Evolutionary conservation across 2,113 vertebrate genomes (phyloP), one percentile per base, ranked within the genome.

Genomic region (Cercopithecus mona): DNA sequence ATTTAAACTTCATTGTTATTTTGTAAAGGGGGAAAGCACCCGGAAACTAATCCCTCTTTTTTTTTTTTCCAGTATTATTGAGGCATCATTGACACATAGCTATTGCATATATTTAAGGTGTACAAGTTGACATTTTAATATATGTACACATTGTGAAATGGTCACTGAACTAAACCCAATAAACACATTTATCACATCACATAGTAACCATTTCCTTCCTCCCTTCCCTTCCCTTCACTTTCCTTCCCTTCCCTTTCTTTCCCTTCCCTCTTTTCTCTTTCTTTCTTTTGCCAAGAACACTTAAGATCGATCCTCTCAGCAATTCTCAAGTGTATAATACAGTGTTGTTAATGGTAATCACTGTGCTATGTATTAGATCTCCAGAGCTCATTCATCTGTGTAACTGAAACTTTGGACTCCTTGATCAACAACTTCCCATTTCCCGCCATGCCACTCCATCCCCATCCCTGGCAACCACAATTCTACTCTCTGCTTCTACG

Each of bases 1-100:
- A 96, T 66, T 14, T 79, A 94, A 59, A 93, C 30, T 40, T 92
- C 50, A 59, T 20, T 95, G 57, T 78, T 40, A 72, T 66, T 93
- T 97, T 66, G 52, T 86, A 79, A 64, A 94, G 32, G 38, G 20
- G 11, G 22, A 88, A 68, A 68, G 59, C 23, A 80, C 83, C 45
- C 57, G 32, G 94, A 87, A 90, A 84, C 11, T 11, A 96, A 89
- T 92, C 18, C 18, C 52, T 55, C 52, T 55, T 20, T 97, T 14
- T 0, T 22, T 93, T 83, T 43, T 43, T 43, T 25, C 27, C 25
- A 59, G 27, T 35, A 23, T 80, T 81, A 80, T 30, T 50, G 32
- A 57, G 40, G 35, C 38, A 40, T 25, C 50, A 68, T 17, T 72
- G 35, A 87, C 72, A 55, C 8, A 68, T n/a, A 80, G 16, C 7